Base-by-base conservation (phyloP, 2,888 invertebrate genomes). In the Eugnorisma glareosa region DNA sequence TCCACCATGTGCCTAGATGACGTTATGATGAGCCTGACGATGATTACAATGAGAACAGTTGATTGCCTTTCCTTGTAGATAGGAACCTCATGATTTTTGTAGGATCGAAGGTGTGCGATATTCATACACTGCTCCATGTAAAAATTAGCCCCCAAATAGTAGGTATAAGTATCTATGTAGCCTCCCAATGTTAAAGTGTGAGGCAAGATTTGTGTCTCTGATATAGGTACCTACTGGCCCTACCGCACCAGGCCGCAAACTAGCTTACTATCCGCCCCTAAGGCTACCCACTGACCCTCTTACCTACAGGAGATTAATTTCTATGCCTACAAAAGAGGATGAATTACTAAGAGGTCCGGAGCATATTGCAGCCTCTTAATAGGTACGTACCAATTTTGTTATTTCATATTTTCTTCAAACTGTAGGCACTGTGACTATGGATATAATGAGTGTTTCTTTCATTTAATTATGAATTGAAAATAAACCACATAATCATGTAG, bases 341-440 rank as follows among this genome's bases (percentile, higher is more conserved):
- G 18, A 18, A 59, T 31, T 31, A 31, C 28, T 59, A n/a, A 15
- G 7, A 37, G 37, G 37, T 13, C 24, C 8, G 28, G 57, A 31
- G 31, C 31, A 18, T 18, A 28, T 2, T 63, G 13, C 63, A 63
- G 37, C 24, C 24, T 24, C 35, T 5, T 37, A 0, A 24, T 24
- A 35, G 11, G 0, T 57, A 8, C 1, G 35, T n/a, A 37, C 2
- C 7, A 15, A 35, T 28, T 51, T n/a, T n/a, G 1, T 57, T 3
- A 24, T 51, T 37, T 51, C 24, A 18, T 40, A 45, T 77, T 63
- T 73, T 45, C 15, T 31, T 21, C 43, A 31, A 43, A n/a, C 10
- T 54, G 21, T 73, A 82, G 75, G 37, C 31, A 81, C 24, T 63
- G 10, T n/a, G 4, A 8, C 1, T 28, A 59, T 31, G 51, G 66